These are phyloP conservation scores for Drymonia ruficornis DNA, from an alignment of 2,888 invertebrate species.

Conservation along the genomic window DNA sequence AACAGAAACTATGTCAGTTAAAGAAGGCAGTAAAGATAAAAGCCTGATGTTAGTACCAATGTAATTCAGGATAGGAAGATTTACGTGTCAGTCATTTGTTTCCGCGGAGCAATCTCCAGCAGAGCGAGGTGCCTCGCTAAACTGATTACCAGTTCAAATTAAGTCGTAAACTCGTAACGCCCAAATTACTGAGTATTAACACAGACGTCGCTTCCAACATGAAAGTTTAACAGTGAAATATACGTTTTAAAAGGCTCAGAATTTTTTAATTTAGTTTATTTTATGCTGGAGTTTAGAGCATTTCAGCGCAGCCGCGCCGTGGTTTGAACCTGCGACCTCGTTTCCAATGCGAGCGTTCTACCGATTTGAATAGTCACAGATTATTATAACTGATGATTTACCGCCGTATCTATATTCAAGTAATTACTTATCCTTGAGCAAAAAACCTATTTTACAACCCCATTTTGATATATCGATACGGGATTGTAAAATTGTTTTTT, in stretches of 20 bases:
- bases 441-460: too few species aligned
- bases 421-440: too few species aligned
- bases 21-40: conserved; percentile 52
- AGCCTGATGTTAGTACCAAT: conserved; percentile 49
- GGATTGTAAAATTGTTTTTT: too few species aligned
- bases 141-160: conserved; percentile 82
- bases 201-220: conserved; percentile 57
- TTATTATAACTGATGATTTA: too few species aligned
- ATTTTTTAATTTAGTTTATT: conserved; percentile 17
- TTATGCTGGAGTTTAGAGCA: neutral
- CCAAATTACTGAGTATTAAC: conserved; percentile 75
- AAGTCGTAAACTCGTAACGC: conserved; percentile 79
- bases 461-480: too few species aligned
- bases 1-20: conserved; percentile 45
- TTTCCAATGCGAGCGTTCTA: too few species aligned
- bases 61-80: conserved; percentile 64
- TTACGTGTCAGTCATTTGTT: conserved; percentile 72
- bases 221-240: conserved; percentile 43
- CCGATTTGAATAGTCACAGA: too few species aligned
- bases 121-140: conserved; percentile 63
- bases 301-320: neutral
- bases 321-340: too few species aligned
- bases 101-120: conserved; percentile 68
- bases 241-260: conserved; percentile 30
- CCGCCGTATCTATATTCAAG: too few species aligned